Evolutionary conservation across 2,113 vertebrate genomes (phyloP).

Genomic region (Pavo muticus): DNA sequence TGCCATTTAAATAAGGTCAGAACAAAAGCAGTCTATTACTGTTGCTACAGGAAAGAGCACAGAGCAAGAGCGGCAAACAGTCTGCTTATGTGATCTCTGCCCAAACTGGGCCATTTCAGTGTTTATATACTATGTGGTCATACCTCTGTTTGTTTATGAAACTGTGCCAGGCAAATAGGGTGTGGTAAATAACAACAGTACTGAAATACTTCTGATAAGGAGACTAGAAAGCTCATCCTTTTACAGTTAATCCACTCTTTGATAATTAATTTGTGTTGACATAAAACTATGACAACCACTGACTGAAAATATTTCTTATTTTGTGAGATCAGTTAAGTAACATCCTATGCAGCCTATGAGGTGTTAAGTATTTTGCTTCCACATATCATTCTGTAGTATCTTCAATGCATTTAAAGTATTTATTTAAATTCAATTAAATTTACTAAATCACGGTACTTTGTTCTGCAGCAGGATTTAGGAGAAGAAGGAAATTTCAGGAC

Average conservation of each 20-base stretch:
- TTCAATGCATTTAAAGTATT: neutral
- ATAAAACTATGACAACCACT: too few relatives aligned
- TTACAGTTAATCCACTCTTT: neutral
- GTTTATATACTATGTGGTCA: neutral
- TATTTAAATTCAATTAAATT: neutral
- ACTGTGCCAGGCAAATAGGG: neutral
- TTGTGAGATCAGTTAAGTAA: neutral
- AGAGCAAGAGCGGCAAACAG: neutral
- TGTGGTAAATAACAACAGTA: neutral
- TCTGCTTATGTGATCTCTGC: neutral
- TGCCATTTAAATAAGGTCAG: neutral
- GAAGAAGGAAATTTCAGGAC: neutral
- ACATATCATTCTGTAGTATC: neutral
- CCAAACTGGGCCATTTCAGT: neutral
- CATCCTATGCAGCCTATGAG: neutral
- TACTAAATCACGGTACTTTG: neutral
- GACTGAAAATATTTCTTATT: neutral
- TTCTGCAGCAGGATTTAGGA: neutral
- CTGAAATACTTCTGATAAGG: neutral
- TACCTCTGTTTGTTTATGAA: neutral
- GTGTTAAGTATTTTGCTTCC: neutral
- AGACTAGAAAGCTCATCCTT: neutral
- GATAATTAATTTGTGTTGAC: neutral
- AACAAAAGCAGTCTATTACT: neutral
- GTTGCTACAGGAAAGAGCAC: neutral